phyloP scores from a whole-genome alignment of 2,888 invertebrate species.

The Aradus depressus region DNA sequence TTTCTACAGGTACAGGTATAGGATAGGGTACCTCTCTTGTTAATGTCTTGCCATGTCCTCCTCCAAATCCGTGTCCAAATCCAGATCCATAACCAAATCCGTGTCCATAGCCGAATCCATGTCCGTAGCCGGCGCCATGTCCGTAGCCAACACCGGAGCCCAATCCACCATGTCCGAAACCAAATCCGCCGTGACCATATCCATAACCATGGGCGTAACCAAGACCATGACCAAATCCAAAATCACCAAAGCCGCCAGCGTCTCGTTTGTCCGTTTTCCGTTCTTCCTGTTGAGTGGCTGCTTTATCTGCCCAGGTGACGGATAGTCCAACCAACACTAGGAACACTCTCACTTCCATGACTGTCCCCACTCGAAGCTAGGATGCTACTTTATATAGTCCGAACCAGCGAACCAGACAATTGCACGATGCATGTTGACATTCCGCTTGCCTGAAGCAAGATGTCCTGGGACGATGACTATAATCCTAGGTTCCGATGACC shows the following conservation, averaged over 20 bases:
- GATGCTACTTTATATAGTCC: slow-evolving; percentile 12
- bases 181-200: slow-evolving; percentile 12
- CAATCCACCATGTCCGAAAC: slow-evolving; percentile 8
- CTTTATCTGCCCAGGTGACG: not conserved
- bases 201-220: slow-evolving; percentile 5
- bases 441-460: slow-evolving; percentile 6
- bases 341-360: slow-evolving; percentile 9
- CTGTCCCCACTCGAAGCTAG: slow-evolving; percentile 4
- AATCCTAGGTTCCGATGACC: slow-evolving; percentile 1
- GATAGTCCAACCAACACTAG: not conserved
- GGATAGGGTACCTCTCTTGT: slow-evolving; percentile 29
- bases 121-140: slow-evolving; percentile 11
- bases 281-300: not conserved
- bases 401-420: slow-evolving; percentile 8
- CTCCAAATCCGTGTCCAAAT: slow-evolving; percentile 8
- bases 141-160: slow-evolving; percentile 1
- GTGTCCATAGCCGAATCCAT: slow-evolving; percentile 1
- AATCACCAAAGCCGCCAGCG: slow-evolving; percentile 13
- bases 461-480: slow-evolving; percentile 5
- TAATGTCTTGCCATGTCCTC: slow-evolving; percentile 17
- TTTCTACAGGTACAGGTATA: slow-evolving; percentile 30
- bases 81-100: slow-evolving; percentile 14
- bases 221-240: slow-evolving; percentile 11
- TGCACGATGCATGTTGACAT: slow-evolving; percentile 14
- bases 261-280: slow-evolving; percentile 19